Percentiles rank a stretch among this genome's conserved stretches.
Conservation (phyloP, 2,888 invertebrate genomes). For the Drosophila tanythrix region DNA sequence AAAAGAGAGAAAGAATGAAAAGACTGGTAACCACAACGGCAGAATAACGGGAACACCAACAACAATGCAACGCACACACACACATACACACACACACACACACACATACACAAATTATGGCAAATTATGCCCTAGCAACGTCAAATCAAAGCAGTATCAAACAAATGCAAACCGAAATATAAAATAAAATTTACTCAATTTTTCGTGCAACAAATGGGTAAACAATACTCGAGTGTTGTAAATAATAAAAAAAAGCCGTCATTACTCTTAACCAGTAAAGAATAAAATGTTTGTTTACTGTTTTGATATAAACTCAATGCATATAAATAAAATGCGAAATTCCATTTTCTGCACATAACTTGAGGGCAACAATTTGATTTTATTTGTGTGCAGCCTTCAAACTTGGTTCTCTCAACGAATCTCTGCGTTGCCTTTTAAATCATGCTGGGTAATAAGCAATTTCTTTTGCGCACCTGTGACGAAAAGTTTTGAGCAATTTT, state of each 20-base stretch:
- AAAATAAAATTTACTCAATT: not conserved
- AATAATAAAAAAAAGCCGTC: not conserved
- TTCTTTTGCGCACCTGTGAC: conserved; percentile 8
- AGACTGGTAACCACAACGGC: conserved; percentile 39
- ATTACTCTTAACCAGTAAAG: not conserved
- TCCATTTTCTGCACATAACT: too few relatives aligned
- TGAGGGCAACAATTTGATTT: rapidly evolving
- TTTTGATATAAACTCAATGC: not conserved
- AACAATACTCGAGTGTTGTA: not conserved
- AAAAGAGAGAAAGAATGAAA: not conserved
- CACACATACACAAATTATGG: conserved; percentile 38
- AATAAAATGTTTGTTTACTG: too few relatives aligned
- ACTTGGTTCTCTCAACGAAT: not conserved
- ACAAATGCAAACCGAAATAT: conserved; percentile 12
- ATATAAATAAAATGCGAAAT: not conserved
- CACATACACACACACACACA: not conserved
- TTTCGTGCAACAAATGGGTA: conserved; percentile 1
- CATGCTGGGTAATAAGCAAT: not conserved
- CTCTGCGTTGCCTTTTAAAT: too few relatives aligned
- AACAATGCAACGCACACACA: conserved; percentile 9
- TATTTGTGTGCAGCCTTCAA: not conserved
- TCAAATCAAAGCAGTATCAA: conserved; percentile 9
- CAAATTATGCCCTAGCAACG: conserved; percentile 50
- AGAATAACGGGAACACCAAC: conserved; percentile 3
- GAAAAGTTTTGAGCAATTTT: conserved; percentile 16